Evolutionary conservation across 1,140 invertebrate species (phyloP), one percentile per base, ranked within the genome.

Genomic region (Diploscapter pachys): DNA sequence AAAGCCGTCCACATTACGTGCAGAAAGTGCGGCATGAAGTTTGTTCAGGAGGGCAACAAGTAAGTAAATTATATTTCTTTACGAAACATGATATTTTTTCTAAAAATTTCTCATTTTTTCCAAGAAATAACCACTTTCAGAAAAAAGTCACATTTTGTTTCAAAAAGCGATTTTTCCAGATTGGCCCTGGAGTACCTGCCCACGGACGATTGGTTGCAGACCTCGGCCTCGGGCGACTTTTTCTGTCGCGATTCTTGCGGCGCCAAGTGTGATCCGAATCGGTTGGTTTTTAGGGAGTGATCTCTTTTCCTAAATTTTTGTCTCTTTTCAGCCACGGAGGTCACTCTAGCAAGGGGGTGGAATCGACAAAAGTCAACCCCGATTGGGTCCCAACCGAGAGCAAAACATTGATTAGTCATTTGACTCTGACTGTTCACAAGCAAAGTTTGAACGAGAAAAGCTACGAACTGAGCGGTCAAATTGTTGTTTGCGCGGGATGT

Each of bases 151-250:
- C 31, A 31, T 31, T 31, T 31, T 31, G 31, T 31, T 31, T 31
- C 31, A 31, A 31, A 31, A 31, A 31, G 31, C 31, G 31, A 31
- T 31, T 31, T 31, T 31, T 31, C 31, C 31, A 73, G 78, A 31
- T 72, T 71, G 54, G 76, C 69, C 4, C 71, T 81, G n/a, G 73
- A 66, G 56, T 67, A 72, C 51, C 72, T 81, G n/a, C 80, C 80
- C n/a, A 55, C 64, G 52, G 80, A 81, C 51, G 80, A 81, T 49
- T 81, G 78, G 65, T 52, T 81, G 54, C 66, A 48, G 3, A 71
- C 67, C 2, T 66, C 75, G 9, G 69, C 72, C 53, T 54, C 62
- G 5, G 69, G 55, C 3, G 75, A 76, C 53, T 72, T 73, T 9
- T 76, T 56, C 31, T 76, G 75, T 48, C 52, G 75, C 49, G 75